Evolutionary conservation across 2,888 invertebrate species (phyloP).

Genomic region (Hetaerina titia): DNA sequence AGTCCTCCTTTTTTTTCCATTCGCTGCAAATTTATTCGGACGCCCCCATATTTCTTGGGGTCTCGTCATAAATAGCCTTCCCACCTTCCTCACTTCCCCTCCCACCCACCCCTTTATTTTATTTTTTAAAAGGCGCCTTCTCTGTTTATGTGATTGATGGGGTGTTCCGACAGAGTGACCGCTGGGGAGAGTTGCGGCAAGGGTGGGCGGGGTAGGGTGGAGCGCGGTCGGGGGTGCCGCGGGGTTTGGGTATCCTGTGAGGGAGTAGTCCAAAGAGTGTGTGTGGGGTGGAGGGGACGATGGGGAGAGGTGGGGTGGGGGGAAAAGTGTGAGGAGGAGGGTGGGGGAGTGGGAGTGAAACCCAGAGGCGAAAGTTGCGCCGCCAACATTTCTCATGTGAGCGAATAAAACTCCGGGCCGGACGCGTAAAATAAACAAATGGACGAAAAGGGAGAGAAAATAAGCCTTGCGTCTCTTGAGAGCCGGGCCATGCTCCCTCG

Average conservation of each 20-base stretch:
- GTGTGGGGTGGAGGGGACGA: not conserved
- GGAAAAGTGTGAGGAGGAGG: not conserved
- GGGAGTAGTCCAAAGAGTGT: not conserved
- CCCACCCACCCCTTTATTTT: not conserved
- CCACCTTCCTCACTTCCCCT: not conserved
- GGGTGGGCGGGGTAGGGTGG: not conserved
- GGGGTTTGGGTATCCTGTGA: not conserved
- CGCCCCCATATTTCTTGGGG: not conserved
- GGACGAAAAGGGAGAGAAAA: conserved; percentile 46
- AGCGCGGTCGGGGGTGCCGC: not conserved
- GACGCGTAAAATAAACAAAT: conserved; percentile 40
- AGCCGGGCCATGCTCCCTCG: not conserved
- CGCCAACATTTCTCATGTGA: conserved; percentile 37
- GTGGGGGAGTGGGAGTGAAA: not conserved
- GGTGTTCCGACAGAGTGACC: conserved; percentile 4
- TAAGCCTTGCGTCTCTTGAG: conserved; percentile 33
- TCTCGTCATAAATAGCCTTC: not conserved
- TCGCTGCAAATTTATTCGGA: not conserved
- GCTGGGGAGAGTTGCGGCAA: not conserved
- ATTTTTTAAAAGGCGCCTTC: not conserved
- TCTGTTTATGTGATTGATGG: conserved; percentile 40
- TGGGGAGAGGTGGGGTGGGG: not conserved
- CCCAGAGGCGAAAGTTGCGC: conserved; percentile 13
- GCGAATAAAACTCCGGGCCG: conserved; percentile 33
- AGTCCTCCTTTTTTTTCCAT: not conserved